Evolutionary conservation across 2,888 invertebrate species (phyloP), one percentile per base, ranked within the genome.

Genomic region (Sisyra terminalis): DNA sequence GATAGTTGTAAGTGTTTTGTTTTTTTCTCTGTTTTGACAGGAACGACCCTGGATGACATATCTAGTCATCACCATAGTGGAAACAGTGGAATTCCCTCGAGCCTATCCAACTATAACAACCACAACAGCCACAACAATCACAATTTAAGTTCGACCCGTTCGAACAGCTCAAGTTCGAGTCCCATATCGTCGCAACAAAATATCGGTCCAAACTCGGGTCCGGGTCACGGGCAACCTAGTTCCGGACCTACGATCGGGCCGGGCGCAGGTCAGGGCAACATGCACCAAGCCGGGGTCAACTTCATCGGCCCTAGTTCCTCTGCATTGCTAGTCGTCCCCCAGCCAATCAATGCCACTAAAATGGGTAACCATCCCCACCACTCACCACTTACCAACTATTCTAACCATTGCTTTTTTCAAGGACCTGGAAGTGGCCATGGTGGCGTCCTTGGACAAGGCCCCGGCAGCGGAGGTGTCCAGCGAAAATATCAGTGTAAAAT

Each of bases 401-500:
- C 57, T 57, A 42, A 44, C 53, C n/a, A 64, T 60, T 46, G 40
- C 54, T n/a, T 9, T 39, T 29, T 39, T 29, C 15, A n/a, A 51
- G 29, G 50, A 50, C 46, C 52, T 58, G 39, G 57, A 58, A 47
- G 58, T 66, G 44, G 56, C 57, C 44, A 47, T 48, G 45, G 46
- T 39, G 50, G 54, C 11, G 51, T 54, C 4, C 51, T 55, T 10
- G 44, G 57, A 3, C 57, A 61, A 53, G 53, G 60, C 54, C 3
- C 56, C 55, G 29, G 29, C 14, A 30, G 15, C 13, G 39, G 29
- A 8, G 32, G 34, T 8, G 41, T 34, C 30, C 71, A 70, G 45
- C 65, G 90, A 59, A 92, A 90, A 66, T 92, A 90, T 66, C 88
- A 88, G 63, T 90, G 90, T 75, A 92, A 92, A 69, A 92, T 92